Base-by-base conservation (phyloP, 1,140 invertebrate genomes). In the Tetragonula clypearis region DNA sequence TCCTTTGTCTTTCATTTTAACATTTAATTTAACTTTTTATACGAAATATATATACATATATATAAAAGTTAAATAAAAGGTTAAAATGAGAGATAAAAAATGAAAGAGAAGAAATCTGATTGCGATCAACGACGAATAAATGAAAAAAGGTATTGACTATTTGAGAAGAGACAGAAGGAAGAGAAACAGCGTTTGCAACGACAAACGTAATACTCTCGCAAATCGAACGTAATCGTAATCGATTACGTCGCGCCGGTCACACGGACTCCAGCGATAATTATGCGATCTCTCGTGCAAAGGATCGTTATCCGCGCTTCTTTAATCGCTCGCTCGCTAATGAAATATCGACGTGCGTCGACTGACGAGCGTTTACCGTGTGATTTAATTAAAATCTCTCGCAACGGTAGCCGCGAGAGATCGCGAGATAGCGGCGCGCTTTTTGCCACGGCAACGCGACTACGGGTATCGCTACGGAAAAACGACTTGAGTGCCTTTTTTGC, bases 321-420 rank as follows among this genome's bases (percentile, higher is more conserved):
- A 62, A 77, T 30, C 53, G 19, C 6, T 21, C 8, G 69, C 19
- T 17, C n/a, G 81, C 11, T 53, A 85, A 71, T 62, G 82, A 84
- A 56, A 58, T 66, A 73, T 80, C 58, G 83, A 49, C 26, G 53
- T 14, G 21, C 41, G 30, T 19, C 66, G 58, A 49, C 71, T 35
- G 86, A 41, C 66, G 23, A 62, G 41, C 85, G 77, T 60, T 85
- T 73, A 60, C 78, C 77, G 53, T 58, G 49, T 58, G 65, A 78
- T 82, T 87, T 23, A 85, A 85, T 85, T 85, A 68, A 68, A 79
- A 81, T 74, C 76, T 49, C 65, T 79, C 60, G 58, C 77, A 49
- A 80, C 82, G 49, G 82, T 74, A 74, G 78, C 71, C 69, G 60
- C 66, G 74, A 41, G 41, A 41, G 5, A 58, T 78, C 74, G 65